These are phyloP conservation scores for Stegophylla sp. DNA, from an alignment of 2,888 invertebrate genomes.

Conservation along the genomic window DNA sequence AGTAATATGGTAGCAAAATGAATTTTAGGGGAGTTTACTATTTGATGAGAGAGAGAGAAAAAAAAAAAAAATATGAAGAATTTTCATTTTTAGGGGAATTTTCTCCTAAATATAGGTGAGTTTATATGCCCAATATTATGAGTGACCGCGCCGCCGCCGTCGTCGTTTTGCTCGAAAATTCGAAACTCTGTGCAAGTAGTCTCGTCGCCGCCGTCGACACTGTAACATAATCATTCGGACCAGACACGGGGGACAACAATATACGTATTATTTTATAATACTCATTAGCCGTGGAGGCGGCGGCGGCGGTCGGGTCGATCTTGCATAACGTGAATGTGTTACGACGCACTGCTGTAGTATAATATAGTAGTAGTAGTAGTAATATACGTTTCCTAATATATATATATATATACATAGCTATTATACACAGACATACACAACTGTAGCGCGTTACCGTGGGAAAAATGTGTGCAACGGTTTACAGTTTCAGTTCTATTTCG, in stretches of 20 bases:
- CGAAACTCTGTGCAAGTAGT: neutral
- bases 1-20: no score
- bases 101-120: no score
- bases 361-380: no score
- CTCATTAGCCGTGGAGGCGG: no score
- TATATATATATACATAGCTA: no score
- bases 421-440: neutral
- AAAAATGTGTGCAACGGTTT: slow-evolving; percentile 52
- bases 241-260: neutral
- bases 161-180: neutral
- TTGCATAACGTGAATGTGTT: slow-evolving; percentile 32
- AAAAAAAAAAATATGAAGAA: no score
- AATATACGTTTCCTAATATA: no score
- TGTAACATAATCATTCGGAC: slow-evolving; percentile 3
- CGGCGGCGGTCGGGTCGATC: neutral
- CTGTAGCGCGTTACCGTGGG: slow-evolving; percentile 43
- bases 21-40: no score
- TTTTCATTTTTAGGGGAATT: no score
- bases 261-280: no score
- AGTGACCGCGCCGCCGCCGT: neutral
- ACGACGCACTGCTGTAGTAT: neutral
- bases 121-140: no score
- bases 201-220: neutral
- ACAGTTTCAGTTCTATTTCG: slow-evolving; percentile 44
- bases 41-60: no score